phyloP scores from a whole-genome alignment of 2,113 vertebrate species.

The Baryphthengus martii region DNA sequence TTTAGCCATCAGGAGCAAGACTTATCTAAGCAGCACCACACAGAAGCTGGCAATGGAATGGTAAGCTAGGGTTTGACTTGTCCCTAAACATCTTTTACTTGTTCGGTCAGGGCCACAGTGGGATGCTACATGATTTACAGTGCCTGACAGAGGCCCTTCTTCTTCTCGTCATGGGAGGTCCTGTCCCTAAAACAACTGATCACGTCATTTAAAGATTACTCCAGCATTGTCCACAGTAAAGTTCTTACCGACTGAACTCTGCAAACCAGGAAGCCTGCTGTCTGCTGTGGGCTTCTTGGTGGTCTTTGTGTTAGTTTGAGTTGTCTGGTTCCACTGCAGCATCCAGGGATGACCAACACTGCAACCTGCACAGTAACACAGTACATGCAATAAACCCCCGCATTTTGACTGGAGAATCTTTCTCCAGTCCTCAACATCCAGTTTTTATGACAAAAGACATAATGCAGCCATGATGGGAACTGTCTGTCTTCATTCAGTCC shows the following conservation, averaged over 20 bases:
- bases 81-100: not conserved
- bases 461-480: not conserved
- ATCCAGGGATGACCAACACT: not conserved
- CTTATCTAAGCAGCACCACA: not conserved
- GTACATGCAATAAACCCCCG: not conserved
- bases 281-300: not conserved
- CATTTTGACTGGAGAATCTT: not conserved
- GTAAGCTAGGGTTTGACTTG: not conserved
- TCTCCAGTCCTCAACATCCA: not conserved
- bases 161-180: not conserved
- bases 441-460: not conserved
- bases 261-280: not conserved
- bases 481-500: not conserved
- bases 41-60: not conserved
- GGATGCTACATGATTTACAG: not conserved
- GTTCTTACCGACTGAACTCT: not conserved
- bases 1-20: constrained; percentile 17
- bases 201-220: not conserved
- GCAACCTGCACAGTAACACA: not conserved
- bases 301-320: not conserved
- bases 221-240: not conserved
- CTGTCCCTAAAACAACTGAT: not conserved
- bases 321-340: not conserved
- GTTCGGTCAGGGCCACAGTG: not conserved
- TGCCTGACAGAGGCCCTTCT: not conserved